These are phyloP conservation scores for Loxodonta africana DNA, from an alignment of 2,113 vertebrate genomes.

Conservation along the genomic window DNA sequence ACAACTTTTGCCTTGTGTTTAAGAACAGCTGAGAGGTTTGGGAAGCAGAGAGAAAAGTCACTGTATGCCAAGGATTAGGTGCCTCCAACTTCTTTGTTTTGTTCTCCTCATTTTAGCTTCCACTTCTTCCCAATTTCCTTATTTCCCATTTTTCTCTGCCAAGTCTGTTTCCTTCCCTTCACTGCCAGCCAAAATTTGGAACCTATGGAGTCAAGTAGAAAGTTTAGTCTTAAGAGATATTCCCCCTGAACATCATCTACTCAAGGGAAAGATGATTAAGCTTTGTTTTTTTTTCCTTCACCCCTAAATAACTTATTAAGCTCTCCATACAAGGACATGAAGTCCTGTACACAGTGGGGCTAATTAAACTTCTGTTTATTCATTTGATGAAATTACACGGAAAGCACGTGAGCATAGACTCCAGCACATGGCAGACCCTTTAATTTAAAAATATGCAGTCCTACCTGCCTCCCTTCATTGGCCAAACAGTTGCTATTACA, in stretches of 20 bases:
- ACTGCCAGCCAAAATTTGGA: constrained; percentile 19
- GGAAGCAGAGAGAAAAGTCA: not conserved
- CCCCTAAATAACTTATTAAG: constrained; percentile 1
- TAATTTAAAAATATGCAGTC: not conserved
- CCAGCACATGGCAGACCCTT: not conserved
- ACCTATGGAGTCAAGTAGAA: not conserved
- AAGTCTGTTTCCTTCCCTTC: not conserved
- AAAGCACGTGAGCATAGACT: not conserved
- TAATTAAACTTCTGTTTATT: constrained; percentile 61
- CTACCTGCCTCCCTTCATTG: not conserved
- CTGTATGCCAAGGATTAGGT: not conserved
- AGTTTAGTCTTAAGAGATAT: not conserved
- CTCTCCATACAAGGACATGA: constrained; percentile 7
- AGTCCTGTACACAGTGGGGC: constrained; percentile 6
- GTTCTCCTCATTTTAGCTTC: not conserved
- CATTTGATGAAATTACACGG: not conserved
- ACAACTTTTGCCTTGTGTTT: not conserved
- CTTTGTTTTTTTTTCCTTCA: not conserved
- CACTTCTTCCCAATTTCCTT: not conserved
- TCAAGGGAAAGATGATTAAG: constrained; percentile 8
- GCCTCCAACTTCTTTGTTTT: not conserved
- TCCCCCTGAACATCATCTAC: not conserved
- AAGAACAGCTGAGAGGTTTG: not conserved
- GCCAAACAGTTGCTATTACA: not conserved
- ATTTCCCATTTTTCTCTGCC: not conserved